phyloP scores from a whole-genome alignment of 2,113 vertebrate genomes.

The Candoia aspera region DNA sequence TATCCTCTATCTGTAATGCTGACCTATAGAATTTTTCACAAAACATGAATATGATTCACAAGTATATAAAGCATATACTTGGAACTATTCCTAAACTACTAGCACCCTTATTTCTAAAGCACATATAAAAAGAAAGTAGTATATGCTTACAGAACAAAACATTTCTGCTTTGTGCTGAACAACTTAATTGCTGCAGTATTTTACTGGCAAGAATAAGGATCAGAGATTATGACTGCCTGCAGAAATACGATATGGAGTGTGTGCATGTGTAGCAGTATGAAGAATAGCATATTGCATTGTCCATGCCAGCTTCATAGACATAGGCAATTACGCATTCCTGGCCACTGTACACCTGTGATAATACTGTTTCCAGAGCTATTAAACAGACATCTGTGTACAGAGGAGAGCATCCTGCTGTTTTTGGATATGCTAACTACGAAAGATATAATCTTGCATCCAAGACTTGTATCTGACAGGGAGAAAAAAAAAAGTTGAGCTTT shows the following conservation, averaged over 20 bases:
- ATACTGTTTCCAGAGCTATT: slow-evolving; percentile 52
- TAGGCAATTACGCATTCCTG: slow-evolving; percentile 40
- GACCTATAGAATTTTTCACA: neutral
- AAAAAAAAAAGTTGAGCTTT: neutral
- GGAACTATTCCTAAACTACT: neutral
- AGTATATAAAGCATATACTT: neutral
- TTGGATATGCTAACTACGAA: neutral
- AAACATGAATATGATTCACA: neutral
- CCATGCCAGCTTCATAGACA: slow-evolving; percentile 30
- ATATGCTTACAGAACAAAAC: neutral
- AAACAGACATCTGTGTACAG: slow-evolving; percentile 48
- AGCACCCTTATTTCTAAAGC: slow-evolving; percentile 15
- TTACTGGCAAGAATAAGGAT: neutral
- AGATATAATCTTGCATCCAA: neutral
- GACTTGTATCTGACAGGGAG: neutral
- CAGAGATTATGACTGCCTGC: slow-evolving; percentile 6
- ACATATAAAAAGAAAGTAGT: neutral
- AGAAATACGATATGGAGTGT: accelerated
- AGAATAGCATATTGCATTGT: neutral
- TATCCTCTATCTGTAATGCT: neutral
- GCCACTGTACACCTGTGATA: slow-evolving; percentile 40
- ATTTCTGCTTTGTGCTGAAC: slow-evolving; percentile 1
- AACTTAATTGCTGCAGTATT: neutral
- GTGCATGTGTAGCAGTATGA: neutral
- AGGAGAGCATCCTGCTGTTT: slow-evolving; percentile 27